A percentile compares a stretch with the other conserved stretches of the same genome.
phyloP scores from a whole-genome alignment of 2,888 invertebrate genomes.

The Aleiodes testaceus region DNA sequence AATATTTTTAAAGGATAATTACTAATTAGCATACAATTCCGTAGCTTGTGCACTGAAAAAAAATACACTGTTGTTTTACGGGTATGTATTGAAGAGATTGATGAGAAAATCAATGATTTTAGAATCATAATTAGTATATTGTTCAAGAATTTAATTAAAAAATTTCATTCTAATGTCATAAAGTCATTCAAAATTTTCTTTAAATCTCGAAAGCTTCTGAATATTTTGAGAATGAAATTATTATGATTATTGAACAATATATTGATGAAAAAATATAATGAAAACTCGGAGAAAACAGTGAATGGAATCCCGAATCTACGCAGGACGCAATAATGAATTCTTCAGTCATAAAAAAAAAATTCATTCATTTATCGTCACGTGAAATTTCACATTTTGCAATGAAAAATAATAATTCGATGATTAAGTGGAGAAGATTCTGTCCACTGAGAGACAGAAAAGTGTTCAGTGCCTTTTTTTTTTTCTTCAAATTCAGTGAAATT shows the following conservation, averaged over 20 bases:
- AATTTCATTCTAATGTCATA: neutral
- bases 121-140: conserved; percentile 42
- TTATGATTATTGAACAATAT: conserved; percentile 31
- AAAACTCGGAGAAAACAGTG: conserved; percentile 22
- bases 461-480: conserved; percentile 5
- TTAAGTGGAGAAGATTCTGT: conserved; percentile 7
- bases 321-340: neutral
- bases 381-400: neutral
- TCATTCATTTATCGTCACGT: conserved; percentile 14
- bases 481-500: neutral
- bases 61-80: conserved; percentile 60
- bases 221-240: conserved; percentile 23
- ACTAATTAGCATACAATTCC: conserved; percentile 69
- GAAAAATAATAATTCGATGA: neutral
- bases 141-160: conserved; percentile 54
- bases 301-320: conserved; percentile 33
- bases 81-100: conserved; percentile 72
- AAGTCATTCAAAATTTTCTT: neutral
- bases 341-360: neutral
- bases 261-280: conserved; percentile 2
- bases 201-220: neutral
- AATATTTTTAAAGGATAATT: conserved; percentile 59
- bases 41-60: conserved; percentile 68
- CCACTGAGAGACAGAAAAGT: neutral
- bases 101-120: conserved; percentile 10